These are phyloP conservation scores for Lonchura striata DNA, from an alignment of 2,113 vertebrate species.

Conservation along the genomic window DNA sequence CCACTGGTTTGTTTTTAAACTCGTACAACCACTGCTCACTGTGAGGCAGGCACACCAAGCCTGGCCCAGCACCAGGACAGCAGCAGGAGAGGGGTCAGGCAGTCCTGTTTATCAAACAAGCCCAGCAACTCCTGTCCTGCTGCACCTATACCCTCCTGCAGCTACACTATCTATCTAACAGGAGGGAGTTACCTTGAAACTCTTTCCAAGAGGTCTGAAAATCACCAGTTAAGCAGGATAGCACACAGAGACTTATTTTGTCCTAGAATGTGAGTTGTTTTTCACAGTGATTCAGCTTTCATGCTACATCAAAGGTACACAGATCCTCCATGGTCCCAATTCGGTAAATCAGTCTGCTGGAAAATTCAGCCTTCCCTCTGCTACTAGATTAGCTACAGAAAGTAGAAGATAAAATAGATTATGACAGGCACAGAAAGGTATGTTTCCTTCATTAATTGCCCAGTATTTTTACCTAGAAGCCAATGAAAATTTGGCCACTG, in stretches of 20 bases:
- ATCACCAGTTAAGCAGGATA: background rate
- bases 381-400: background rate
- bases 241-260: background rate
- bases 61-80: background rate
- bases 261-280: background rate
- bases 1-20: background rate
- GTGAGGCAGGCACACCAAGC: background rate
- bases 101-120: background rate
- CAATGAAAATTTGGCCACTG: background rate
- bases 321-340: background rate
- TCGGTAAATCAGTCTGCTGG: background rate
- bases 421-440: background rate
- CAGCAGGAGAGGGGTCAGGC: background rate
- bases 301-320: background rate
- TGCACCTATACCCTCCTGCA: background rate
- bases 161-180: background rate
- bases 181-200: background rate
- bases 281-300: background rate
- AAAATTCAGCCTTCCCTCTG: background rate
- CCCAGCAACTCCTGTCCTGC: background rate
- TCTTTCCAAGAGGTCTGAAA: background rate
- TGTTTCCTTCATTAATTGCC: background rate
- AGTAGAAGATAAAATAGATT: background rate
- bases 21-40: background rate
- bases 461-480: background rate